Evolutionary conservation across 2,888 invertebrate species (phyloP).

Genomic region (Netelia fuscicornis): DNA sequence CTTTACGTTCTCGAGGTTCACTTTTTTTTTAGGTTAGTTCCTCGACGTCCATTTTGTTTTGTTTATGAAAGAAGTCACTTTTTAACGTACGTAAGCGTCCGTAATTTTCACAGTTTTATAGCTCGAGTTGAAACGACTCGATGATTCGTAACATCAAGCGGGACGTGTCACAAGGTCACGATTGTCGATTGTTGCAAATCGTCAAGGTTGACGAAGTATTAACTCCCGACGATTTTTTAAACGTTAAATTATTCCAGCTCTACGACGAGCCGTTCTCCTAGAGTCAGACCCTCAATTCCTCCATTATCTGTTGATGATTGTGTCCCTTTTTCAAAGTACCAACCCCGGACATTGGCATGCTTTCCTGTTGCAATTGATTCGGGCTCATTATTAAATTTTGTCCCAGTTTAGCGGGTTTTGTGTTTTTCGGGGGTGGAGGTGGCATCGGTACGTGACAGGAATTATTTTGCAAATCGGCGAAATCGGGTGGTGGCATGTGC

Average conservation of each 20-base stretch:
- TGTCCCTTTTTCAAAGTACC: conserved; percentile 90
- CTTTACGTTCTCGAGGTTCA: not conserved
- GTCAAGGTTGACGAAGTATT: conserved; percentile 38
- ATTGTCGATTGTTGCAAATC: conserved; percentile 17
- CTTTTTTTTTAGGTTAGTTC: not conserved
- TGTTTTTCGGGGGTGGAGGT: conserved; percentile 91
- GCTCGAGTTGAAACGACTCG: conserved; percentile 3
- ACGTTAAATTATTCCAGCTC: conserved; percentile 62
- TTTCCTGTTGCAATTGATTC: conserved; percentile 90
- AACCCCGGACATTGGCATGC: conserved; percentile 90
- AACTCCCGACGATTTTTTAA: conserved; percentile 15
- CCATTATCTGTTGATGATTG: conserved; percentile 87
- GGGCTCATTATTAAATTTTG: conserved; percentile 86
- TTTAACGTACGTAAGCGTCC: not conserved
- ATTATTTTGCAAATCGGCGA: conserved; percentile 92
- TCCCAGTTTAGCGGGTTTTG: conserved; percentile 84
- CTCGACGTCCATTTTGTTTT: not conserved
- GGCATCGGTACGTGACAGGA: conserved; percentile 88
- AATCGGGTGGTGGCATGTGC: conserved; percentile 93
- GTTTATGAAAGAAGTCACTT: not conserved
- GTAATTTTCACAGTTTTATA: not conserved
- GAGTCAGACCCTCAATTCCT: conserved; percentile 94
- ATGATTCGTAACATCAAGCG: not conserved
- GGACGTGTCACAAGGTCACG: conserved; percentile 35
- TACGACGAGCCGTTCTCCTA: conserved; percentile 74